A percentile compares a stretch with the other conserved stretches of the same genome.
phyloP scores from a whole-genome alignment of 2,113 vertebrate species.

The Oplegnathus fasciatus region DNA sequence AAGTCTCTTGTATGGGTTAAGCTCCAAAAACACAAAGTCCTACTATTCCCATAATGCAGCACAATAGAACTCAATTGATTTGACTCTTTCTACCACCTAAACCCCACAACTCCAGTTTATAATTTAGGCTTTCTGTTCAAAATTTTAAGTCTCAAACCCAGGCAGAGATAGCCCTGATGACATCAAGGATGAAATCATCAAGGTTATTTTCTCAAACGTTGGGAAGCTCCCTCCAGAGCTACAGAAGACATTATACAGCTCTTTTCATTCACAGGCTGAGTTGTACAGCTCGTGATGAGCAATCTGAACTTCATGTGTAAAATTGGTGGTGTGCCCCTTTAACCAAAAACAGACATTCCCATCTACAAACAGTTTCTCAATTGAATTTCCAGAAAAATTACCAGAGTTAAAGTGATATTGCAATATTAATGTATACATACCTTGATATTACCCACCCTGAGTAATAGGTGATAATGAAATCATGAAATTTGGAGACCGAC shows the following conservation, averaged over 20 bases:
- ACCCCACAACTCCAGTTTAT: not conserved
- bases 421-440: not conserved
- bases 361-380: not conserved
- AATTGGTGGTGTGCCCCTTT: not conserved
- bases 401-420: not conserved
- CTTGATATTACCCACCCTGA: not conserved
- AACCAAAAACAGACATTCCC: constrained; percentile 2
- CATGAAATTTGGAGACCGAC: constrained; percentile 25
- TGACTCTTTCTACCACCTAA: not conserved
- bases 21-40: not conserved
- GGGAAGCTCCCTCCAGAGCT: not conserved
- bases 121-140: not conserved
- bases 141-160: not conserved
- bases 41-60: not conserved
- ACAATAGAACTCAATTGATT: not conserved
- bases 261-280: not conserved
- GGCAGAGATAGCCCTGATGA: not conserved
- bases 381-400: constrained; percentile 9
- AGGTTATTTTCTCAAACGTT: not conserved
- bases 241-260: not conserved
- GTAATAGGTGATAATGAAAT: not conserved
- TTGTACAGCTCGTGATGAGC: not conserved
- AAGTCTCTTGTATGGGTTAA: not conserved
- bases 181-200: not conserved
- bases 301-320: not conserved